phyloP scores from a whole-genome alignment of 2,888 invertebrate species.

The Drosophila meridionalis region DNA sequence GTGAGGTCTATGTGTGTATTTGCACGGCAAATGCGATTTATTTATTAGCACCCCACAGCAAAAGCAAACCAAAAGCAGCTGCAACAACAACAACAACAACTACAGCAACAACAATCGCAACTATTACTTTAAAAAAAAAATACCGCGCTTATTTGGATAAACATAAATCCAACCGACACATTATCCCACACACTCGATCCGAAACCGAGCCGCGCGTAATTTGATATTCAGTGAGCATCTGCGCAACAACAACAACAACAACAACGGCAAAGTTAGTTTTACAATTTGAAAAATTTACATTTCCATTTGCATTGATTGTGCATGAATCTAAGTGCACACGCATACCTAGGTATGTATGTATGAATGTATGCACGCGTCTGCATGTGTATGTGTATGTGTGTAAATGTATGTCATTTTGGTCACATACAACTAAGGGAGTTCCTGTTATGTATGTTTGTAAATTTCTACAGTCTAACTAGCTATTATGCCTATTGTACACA shows the following conservation, averaged over 20 bases:
- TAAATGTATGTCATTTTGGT: constrained; percentile 58
- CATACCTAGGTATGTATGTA: not conserved
- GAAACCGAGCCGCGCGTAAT: constrained; percentile 56
- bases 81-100: constrained; percentile 38
- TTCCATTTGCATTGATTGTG: constrained; percentile 81
- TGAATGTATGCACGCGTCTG: not conserved
- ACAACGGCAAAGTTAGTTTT: constrained; percentile 38
- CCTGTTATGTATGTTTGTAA: constrained; percentile 68
- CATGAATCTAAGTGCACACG: constrained; percentile 72
- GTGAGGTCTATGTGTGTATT: constrained; percentile 2
- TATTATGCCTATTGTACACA: constrained; percentile 43
- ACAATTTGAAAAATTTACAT: constrained; percentile 70
- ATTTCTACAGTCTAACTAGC: constrained; percentile 63
- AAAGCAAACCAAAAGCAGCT: constrained; percentile 49
- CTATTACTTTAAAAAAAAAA: constrained; percentile 71
- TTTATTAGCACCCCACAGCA: constrained; percentile 80
- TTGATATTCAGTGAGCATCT: constrained; percentile 77
- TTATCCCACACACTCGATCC: constrained; percentile 50
- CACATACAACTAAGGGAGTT: constrained; percentile 67
- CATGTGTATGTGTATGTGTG: not conserved
- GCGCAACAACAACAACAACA: constrained; percentile 24
- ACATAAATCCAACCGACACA: constrained; percentile 63
- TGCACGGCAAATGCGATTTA: constrained; percentile 70
- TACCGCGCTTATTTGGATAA: constrained; percentile 76
- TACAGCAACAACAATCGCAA: constrained; percentile 45